A percentile compares a stretch with the other conserved stretches of the same genome.
These are phyloP conservation scores for Apodemus agrarius DNA, from an alignment of 2,797 vertebrate species.

Conservation along the genomic window DNA sequence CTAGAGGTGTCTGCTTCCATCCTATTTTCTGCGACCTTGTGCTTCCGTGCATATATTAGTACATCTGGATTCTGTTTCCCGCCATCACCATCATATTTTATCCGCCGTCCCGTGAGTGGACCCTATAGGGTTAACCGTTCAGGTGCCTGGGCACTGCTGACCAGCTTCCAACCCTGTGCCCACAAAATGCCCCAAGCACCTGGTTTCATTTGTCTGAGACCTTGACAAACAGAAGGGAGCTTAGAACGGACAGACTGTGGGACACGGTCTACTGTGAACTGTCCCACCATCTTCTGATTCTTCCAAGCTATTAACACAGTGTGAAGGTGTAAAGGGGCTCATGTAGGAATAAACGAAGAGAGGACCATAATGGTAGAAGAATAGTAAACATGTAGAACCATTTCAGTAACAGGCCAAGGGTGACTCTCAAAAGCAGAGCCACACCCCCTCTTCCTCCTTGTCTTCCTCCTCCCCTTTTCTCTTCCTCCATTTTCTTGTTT, in stretches of 20 bases:
- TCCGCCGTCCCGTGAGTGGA: neutral
- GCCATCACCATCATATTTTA: neutral
- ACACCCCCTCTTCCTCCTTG: too few species aligned
- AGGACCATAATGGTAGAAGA: neutral
- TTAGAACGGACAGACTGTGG: neutral
- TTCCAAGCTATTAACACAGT: neutral
- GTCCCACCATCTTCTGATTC: constrained; percentile 4
- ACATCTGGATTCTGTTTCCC: neutral
- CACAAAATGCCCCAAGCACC: neutral
- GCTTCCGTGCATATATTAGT: neutral
- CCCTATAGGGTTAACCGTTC: neutral
- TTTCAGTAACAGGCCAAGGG: neutral
- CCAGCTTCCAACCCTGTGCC: neutral
- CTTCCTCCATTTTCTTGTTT: neutral
- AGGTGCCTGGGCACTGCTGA: neutral
- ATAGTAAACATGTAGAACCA: neutral
- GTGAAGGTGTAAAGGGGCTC: neutral
- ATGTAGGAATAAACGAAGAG: neutral
- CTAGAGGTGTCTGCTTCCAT: neutral
- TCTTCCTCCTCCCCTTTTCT: neutral
- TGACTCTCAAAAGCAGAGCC: neutral
- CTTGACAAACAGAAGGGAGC: neutral
- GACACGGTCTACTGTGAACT: neutral
- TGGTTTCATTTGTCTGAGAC: neutral
- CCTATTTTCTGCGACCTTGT: neutral